These are phyloP conservation scores for Benitochromis conjunctus DNA, from an alignment of 2,113 vertebrate species.

Conservation along the genomic window DNA sequence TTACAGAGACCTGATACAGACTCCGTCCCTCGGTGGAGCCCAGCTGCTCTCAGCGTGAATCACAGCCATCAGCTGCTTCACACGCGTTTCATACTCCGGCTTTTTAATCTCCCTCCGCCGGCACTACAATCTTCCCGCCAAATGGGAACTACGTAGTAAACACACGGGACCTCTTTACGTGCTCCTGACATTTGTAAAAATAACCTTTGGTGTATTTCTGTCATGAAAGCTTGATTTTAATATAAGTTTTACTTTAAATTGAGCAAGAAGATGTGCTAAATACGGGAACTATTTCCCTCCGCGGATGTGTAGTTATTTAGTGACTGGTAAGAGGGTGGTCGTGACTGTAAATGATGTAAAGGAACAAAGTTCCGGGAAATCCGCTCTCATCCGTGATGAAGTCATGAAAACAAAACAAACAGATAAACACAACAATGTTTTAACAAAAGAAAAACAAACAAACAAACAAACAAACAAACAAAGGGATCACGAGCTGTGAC, in stretches of 20 bases:
- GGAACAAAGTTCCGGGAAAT: slow-evolving; percentile 32
- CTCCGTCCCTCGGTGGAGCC: rapidly evolving
- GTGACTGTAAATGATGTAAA: slow-evolving; percentile 39
- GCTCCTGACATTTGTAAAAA: rapidly evolving
- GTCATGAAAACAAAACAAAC: background rate
- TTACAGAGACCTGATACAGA: no score
- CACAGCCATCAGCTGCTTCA: background rate
- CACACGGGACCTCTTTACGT: rapidly evolving
- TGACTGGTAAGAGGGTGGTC: background rate
- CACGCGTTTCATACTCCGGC: background rate
- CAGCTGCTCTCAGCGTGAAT: background rate
- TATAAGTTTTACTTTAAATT: rapidly evolving
- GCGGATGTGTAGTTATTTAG: background rate
- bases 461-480: background rate
- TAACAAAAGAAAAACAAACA: background rate
- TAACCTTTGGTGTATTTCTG: rapidly evolving
- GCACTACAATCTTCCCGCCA: background rate
- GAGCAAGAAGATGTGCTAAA: rapidly evolving
- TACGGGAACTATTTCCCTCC: background rate
- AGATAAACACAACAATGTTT: background rate
- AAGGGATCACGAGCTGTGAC: background rate
- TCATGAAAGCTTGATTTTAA: rapidly evolving
- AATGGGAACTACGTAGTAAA: background rate
- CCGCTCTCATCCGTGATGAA: background rate
- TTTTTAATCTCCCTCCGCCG: background rate